A percentile compares a stretch with the other conserved stretches of the same genome.
Evolutionary conservation across 2,113 vertebrate species (phyloP).

Genomic region (Petroica traversi): DNA sequence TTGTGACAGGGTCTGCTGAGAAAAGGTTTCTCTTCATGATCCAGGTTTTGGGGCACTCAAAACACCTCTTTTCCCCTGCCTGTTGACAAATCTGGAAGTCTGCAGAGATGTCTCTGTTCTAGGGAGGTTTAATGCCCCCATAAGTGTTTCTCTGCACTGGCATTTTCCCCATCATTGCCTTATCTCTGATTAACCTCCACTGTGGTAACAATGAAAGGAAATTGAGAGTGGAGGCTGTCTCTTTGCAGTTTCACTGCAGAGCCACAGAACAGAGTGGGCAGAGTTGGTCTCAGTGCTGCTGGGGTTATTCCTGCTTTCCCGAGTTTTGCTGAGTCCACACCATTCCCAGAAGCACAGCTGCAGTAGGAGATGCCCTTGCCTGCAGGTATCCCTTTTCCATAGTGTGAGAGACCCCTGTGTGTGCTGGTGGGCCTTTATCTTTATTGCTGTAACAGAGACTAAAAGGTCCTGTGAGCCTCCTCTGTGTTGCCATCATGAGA

Average conservation of each 20-base stretch:
- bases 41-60: neutral
- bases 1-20: neutral
- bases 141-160: neutral
- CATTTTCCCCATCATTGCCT: neutral
- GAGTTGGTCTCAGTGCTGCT: neutral
- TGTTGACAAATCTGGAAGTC: neutral
- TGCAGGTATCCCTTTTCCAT: neutral
- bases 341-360: neutral
- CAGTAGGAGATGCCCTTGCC: neutral
- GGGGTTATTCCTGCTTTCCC: neutral
- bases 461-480: neutral
- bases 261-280: rapidly evolving
- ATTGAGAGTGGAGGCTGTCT: neutral
- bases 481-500: neutral
- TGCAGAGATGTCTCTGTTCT: neutral
- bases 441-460: neutral
- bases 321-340: neutral
- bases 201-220: neutral
- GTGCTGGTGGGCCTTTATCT: neutral
- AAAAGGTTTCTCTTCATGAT: neutral
- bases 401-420: neutral
- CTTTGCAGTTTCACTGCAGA: neutral
- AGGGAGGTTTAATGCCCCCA: neutral
- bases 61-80: neutral
- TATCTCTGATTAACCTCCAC: neutral